Evolutionary conservation across 2,888 invertebrate genomes (phyloP).

Genomic region (Scotopteryx bipunctaria): DNA sequence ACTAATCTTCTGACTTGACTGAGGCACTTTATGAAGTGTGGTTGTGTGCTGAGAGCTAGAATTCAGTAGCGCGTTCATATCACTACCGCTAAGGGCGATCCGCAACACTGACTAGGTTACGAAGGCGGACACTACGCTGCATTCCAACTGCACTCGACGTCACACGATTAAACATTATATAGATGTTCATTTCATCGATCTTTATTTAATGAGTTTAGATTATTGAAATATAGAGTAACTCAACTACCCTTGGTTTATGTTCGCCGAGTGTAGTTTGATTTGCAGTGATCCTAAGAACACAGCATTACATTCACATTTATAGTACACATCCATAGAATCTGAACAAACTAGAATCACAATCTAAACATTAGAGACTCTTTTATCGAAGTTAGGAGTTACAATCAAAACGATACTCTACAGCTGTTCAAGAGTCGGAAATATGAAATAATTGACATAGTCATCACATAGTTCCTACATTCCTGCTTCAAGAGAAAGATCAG

Average conservation of each 20-base stretch:
- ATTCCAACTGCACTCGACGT: constrained; percentile 57
- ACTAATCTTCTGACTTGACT: not conserved
- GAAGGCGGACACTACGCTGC: constrained; percentile 76
- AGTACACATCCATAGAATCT: constrained; percentile 75
- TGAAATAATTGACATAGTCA: constrained; percentile 83
- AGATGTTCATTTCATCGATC: not conserved
- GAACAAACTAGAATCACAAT: constrained; percentile 69
- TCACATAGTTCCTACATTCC: constrained; percentile 80
- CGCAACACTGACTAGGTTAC: constrained; percentile 75
- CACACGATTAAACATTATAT: not conserved
- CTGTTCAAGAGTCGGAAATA: constrained; percentile 65
- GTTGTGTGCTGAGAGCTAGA: constrained; percentile 48
- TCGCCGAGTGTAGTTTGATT: constrained; percentile 60
- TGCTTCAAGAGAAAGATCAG: constrained; percentile 68
- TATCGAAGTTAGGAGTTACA: constrained; percentile 51
- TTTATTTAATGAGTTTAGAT: not conserved
- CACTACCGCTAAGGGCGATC: constrained; percentile 74
- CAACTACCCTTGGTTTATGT: constrained; percentile 18
- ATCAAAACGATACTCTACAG: constrained; percentile 47
- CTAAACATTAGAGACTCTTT: constrained; percentile 59
- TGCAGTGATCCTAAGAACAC: constrained; percentile 73
- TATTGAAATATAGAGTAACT: not conserved
- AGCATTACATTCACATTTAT: constrained; percentile 75
- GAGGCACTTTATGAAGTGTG: constrained; percentile 12
- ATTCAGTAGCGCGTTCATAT: constrained; percentile 51